A percentile compares a stretch with the other conserved stretches of the same genome.
phyloP scores from a whole-genome alignment of 1,140 invertebrate species.

The Neodiprion lecontei region DNA sequence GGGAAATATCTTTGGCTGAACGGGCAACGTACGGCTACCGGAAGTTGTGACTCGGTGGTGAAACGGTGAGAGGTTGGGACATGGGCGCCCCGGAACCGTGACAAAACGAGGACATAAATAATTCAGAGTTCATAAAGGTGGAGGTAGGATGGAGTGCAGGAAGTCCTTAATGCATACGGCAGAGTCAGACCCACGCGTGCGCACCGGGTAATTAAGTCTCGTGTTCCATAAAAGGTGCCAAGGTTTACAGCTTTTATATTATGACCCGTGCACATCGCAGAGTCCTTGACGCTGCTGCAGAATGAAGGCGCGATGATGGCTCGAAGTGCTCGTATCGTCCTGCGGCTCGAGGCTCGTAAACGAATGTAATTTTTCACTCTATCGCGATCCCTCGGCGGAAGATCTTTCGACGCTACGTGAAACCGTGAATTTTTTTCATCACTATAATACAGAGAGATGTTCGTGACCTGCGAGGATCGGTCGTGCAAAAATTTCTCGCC shows the following conservation, averaged over 20 bases:
- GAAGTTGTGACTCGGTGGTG: too few species aligned
- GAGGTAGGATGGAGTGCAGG: neutral
- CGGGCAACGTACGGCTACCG: too few species aligned
- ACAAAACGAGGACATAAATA: constrained; percentile 28
- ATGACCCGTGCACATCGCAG: neutral
- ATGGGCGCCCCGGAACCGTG: constrained; percentile 16
- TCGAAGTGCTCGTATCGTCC: neutral
- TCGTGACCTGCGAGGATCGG: too few species aligned
- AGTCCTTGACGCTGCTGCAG: constrained; percentile 14
- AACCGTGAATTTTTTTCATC: too few species aligned
- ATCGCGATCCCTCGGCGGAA: too few species aligned
- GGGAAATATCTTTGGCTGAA: too few species aligned
- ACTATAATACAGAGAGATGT: too few species aligned
- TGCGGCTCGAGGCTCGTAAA: constrained; percentile 12
- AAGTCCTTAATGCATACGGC: neutral
- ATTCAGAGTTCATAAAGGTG: constrained; percentile 19
- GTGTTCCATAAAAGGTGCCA: constrained; percentile 21
- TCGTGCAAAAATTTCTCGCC: too few species aligned
- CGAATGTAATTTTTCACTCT: neutral
- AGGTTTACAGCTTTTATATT: constrained; percentile 21
- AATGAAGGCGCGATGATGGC: constrained; percentile 23
- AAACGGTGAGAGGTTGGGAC: constrained; percentile 12
- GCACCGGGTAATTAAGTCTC: constrained; percentile 20
- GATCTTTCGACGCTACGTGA: too few species aligned
- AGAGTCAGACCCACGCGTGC: constrained; percentile 23